Evolutionary conservation across 2,888 invertebrate genomes (phyloP).

Genomic region (Trichogramma dendrolimi): DNA sequence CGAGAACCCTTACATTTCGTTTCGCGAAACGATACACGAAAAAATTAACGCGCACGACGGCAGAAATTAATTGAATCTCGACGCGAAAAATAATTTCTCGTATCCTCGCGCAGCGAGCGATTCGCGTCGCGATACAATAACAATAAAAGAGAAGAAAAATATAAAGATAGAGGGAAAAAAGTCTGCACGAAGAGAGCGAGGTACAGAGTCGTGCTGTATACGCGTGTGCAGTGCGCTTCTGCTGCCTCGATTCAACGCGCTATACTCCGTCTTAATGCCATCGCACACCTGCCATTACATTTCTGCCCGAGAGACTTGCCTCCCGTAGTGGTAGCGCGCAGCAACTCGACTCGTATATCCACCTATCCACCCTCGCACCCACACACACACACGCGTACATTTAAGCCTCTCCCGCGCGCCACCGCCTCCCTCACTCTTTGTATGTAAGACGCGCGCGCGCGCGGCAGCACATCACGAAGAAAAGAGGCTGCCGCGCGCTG

Average conservation of each 20-base stretch:
- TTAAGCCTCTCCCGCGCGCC: constrained; percentile 23
- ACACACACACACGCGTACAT: constrained; percentile 15
- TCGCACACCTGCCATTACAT: constrained; percentile 35
- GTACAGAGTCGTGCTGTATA: constrained; percentile 14
- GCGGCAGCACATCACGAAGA: no score
- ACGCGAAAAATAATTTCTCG: neutral
- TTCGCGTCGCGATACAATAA: no score
- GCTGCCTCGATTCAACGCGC: constrained; percentile 38
- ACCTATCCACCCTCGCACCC: neutral
- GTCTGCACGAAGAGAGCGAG: constrained; percentile 7
- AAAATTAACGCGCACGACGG: constrained; percentile 39
- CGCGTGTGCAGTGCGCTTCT: constrained; percentile 20
- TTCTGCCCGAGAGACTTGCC: constrained; percentile 1
- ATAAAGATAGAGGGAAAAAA: constrained; percentile 19
- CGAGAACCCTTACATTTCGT: no score
- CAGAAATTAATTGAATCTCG: constrained; percentile 37
- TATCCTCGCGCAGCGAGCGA: no score
- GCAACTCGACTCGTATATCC: neutral
- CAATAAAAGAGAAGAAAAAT: no score
- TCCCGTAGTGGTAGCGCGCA: neutral
- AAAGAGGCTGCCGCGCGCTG: no score
- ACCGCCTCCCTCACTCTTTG: no score
- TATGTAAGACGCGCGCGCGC: no score
- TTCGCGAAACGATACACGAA: constrained; percentile 13
- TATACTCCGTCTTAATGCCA: constrained; percentile 39